Conservation (phyloP, 2,888 invertebrate genomes). For the Tipula unca region DNA sequence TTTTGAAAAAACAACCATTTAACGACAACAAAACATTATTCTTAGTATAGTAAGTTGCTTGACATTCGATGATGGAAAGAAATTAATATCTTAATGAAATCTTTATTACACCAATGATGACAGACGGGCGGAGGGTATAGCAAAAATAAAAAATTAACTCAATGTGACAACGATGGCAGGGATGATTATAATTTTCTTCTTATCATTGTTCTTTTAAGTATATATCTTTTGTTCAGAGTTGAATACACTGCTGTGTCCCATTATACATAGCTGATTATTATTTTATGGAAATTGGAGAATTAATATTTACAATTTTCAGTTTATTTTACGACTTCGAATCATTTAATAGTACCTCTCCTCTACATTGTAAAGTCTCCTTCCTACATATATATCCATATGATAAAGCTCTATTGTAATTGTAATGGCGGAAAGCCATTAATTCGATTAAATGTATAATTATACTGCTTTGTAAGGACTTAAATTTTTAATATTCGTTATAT, state of each 20-base stretch:
- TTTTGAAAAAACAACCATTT: not conserved
- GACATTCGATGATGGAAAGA: not conserved
- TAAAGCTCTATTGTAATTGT: no score
- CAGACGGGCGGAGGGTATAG: not conserved
- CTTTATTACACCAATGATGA: not conserved
- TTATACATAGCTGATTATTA: not conserved
- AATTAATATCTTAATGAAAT: not conserved
- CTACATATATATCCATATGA: no score
- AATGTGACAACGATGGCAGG: not conserved
- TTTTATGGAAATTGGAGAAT: not conserved
- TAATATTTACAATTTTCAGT: not conserved
- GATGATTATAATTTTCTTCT: not conserved
- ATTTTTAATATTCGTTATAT: no score
- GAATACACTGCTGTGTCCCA: not conserved
- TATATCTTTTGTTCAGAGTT: not conserved
- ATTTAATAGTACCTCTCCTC: no score
- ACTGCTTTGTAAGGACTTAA: no score
- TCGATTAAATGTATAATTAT: no score
- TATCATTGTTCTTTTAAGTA: not conserved
- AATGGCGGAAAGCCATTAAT: no score
- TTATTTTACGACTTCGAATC: not conserved
- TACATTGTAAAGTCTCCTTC: no score
- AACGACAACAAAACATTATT: not conserved
- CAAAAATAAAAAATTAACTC: not conserved
- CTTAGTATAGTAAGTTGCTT: not conserved